A percentile compares a stretch with the other conserved stretches of the same genome.
Conservation (phyloP, 2,797 vertebrate species). For the Moxostoma hubbsi region DNA sequence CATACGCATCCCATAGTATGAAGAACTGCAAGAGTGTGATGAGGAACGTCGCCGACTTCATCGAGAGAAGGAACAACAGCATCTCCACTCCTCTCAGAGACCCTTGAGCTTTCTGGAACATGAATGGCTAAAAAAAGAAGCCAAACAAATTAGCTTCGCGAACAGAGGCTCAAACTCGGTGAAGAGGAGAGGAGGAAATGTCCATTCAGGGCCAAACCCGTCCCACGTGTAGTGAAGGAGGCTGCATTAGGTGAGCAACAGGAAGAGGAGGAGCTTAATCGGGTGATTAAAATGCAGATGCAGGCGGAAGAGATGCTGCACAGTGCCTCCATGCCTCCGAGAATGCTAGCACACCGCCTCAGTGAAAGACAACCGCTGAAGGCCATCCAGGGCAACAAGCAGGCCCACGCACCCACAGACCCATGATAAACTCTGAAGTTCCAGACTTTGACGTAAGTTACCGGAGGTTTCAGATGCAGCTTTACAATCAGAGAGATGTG, state of each 20-base stretch:
- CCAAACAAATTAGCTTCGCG: too few species aligned
- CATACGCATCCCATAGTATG: conserved; percentile 83
- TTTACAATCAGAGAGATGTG: conserved; percentile 73
- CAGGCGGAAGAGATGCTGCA: conserved; percentile 82
- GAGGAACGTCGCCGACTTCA: conserved; percentile 74
- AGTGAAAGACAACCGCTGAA: conserved; percentile 62
- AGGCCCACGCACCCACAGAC: conserved; percentile 59
- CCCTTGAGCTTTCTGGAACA: conserved; percentile 91
- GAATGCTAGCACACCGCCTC: conserved; percentile 69
- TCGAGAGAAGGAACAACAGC: conserved; percentile 73
- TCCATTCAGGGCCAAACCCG: conserved; percentile 87
- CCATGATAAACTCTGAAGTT: conserved; percentile 71
- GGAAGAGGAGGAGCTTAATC: conserved; percentile 85
- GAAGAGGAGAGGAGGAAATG: conserved; percentile 53
- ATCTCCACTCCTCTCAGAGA: conserved; percentile 76
- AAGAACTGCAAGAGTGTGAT: conserved; percentile 77
- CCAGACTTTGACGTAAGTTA: conserved; percentile 79
- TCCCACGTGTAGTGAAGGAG: conserved; percentile 82
- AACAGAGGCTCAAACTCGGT: conserved; percentile 63
- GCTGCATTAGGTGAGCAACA: conserved; percentile 74
- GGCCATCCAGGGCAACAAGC: conserved; percentile 45
- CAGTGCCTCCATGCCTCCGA: conserved; percentile 74
- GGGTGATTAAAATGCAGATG: conserved; percentile 84
- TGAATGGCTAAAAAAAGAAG: conserved; percentile 86
- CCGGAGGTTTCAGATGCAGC: conserved; percentile 74